A percentile compares a stretch with the other conserved stretches of the same genome.
phyloP scores from a whole-genome alignment of 2,113 vertebrate species.

The Bos javanicus region DNA sequence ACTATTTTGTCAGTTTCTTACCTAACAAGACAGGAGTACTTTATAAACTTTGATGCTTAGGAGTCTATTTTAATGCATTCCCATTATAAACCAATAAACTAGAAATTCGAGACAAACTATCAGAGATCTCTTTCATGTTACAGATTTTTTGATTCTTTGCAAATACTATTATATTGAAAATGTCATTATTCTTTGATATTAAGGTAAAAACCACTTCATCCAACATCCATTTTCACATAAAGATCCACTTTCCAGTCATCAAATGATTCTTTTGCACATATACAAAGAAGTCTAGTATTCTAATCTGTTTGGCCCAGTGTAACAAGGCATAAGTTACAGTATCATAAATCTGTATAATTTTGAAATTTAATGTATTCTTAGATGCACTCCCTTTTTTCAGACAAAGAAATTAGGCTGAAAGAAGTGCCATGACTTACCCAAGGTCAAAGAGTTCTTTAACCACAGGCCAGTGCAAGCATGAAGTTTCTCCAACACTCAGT shows the following conservation, averaged over 20 bases:
- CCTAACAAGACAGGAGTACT: not conserved
- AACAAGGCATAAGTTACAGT: not conserved
- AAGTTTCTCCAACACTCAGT: not conserved
- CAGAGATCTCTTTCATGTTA: not conserved
- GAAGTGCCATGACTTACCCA: not conserved
- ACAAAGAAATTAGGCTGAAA: not conserved
- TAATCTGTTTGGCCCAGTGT: not conserved
- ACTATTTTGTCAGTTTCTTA: not conserved
- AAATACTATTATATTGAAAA: not conserved
- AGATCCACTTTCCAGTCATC: not conserved
- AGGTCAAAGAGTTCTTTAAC: not conserved
- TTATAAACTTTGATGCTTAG: not conserved
- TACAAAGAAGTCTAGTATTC: not conserved
- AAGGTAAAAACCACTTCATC: not conserved
- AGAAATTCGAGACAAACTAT: not conserved
- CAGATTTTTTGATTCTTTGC: not conserved
- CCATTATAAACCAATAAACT: conserved; percentile 2
- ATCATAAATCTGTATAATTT: not conserved
- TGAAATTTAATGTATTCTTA: not conserved
- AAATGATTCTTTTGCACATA: not conserved
- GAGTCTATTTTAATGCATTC: not conserved
- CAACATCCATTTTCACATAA: not conserved
- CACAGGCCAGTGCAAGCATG: not conserved
- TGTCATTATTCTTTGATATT: not conserved
- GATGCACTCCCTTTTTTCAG: not conserved